Conservation (phyloP, 2,113 vertebrate genomes). For the Poicephalus gulielmi region DNA sequence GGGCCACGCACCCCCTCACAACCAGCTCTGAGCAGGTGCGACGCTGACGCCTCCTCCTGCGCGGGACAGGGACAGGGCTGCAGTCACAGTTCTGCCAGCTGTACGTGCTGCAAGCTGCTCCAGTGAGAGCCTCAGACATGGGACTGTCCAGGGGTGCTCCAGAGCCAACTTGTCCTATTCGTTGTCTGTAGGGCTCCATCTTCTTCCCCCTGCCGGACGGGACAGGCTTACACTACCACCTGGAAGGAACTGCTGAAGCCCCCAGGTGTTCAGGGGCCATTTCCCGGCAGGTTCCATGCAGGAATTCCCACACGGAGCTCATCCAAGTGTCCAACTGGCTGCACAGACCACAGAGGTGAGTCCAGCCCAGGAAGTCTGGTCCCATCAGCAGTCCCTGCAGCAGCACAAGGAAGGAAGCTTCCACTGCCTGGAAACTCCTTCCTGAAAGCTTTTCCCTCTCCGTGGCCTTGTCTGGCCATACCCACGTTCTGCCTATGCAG, state of each 20-base stretch:
- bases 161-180: not conserved
- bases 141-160: not conserved
- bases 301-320: not conserved
- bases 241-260: too few species aligned
- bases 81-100: not conserved
- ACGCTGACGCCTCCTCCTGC: not conserved
- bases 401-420: not conserved
- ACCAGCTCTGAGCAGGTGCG: not conserved
- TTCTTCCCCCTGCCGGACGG: not conserved
- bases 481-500: not conserved
- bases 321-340: not conserved
- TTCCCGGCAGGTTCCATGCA: not conserved
- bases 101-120: too few species aligned
- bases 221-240: not conserved
- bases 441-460: not conserved
- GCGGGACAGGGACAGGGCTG: not conserved
- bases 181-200: not conserved
- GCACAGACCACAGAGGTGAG: not conserved
- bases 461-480: not conserved
- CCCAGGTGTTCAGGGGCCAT: too few species aligned
- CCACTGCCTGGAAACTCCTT: not conserved
- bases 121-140: not conserved
- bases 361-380: not conserved
- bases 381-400: not conserved
- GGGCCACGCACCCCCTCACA: too few species aligned